Evolutionary conservation across 2,113 vertebrate genomes (phyloP), one percentile per base, ranked within the genome.

Genomic region (Hippopotamus amphibius): DNA sequence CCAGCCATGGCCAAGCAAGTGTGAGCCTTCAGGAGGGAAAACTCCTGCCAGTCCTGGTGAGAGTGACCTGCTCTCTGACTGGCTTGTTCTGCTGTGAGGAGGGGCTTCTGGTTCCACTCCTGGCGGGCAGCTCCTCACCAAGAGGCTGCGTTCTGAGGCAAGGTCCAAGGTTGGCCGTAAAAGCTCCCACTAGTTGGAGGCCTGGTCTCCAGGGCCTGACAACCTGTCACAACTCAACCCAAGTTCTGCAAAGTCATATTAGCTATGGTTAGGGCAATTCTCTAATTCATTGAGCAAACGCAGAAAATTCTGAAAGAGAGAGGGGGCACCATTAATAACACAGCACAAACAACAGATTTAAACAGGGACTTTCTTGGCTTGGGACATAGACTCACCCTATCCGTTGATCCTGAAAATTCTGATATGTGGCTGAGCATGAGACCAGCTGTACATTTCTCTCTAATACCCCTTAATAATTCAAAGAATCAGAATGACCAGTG

Each of bases 181-280:
- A 83, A 80, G 6, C 3, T 79, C 48, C 71, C n/a, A 12, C 11
- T 22, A 88, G 14, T 46, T 48, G 5, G 5, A 63, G 57, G 33
- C 37, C 43, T 66, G 69, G 33, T 66, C 17, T 90, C 66, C 57
- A 59, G 93, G 6, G 11, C 57, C 19, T 16, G 37, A 55, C 5
- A 26, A 68, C 50, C 6, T 41, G 33, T 93, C 43, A 46, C 1
- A 9, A n/a, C 28, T 88, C 68, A 87, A 16, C 22, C 59, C 15
- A 30, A 59, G 53, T 30, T 88, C 71, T 71, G 14, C 53, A 76
- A 86, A 84, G 57, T 85, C n/a, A 15, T 74, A 37, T 92, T 90
- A 61, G 30, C 24, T 16, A 81, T 41, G 37, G 33, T 80, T 33
- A 61, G 46, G n/a, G 22, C 30, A 66, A 50, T 61, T n/a, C 12